Evolutionary conservation across 2,888 invertebrate genomes (phyloP).

Genomic region (Melanostoma mellinum): DNA sequence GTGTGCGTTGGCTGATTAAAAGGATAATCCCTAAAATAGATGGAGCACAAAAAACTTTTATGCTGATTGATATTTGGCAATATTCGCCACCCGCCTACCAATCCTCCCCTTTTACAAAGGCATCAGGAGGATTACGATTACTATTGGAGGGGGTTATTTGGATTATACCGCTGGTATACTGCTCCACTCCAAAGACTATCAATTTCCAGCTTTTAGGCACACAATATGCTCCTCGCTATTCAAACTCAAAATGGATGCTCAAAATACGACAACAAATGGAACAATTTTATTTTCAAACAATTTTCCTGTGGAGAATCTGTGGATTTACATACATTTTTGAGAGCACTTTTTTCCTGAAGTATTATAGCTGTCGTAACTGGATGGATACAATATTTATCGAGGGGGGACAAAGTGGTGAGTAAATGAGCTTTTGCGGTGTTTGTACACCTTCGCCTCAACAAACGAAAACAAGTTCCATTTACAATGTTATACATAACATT

Average conservation of each 20-base stretch:
- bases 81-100: constrained; percentile 32
- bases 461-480: constrained; percentile 25
- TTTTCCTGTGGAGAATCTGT: constrained; percentile 39
- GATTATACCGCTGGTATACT: constrained; percentile 11
- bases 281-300: constrained; percentile 67
- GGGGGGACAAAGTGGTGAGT: constrained; percentile 36
- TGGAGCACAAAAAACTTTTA: constrained; percentile 50
- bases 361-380: constrained; percentile 31
- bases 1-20: constrained; percentile 67
- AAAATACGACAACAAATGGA: constrained; percentile 62
- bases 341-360: constrained; percentile 57
- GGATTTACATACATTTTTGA: constrained; percentile 51
- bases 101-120: neutral
- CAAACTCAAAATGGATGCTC: constrained; percentile 59
- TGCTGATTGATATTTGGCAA: constrained; percentile 68
- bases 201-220: constrained; percentile 61
- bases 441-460: constrained; percentile 18
- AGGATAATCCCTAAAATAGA: constrained; percentile 54
- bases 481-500: constrained; percentile 2
- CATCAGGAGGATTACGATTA: neutral
- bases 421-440: constrained; percentile 61
- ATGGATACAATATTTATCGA: constrained; percentile 23
- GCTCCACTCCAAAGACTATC: constrained; percentile 37
- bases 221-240: constrained; percentile 49
- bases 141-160: constrained; percentile 9